Conservation (phyloP, 2,888 invertebrate genomes). For the Entomobrya multifasciata region DNA sequence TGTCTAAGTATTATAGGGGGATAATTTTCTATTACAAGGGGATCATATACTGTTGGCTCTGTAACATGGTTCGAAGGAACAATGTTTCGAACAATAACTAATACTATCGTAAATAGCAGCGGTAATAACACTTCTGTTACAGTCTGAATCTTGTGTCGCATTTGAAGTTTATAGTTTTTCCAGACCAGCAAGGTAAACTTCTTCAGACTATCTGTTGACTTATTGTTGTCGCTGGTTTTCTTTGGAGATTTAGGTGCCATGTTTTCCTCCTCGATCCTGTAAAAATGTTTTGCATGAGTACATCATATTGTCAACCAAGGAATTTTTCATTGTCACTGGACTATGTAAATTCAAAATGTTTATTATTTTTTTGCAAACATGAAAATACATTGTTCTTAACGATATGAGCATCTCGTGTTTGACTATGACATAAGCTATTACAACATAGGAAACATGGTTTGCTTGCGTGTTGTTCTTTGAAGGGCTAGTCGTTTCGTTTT, state of each 20-base stretch:
- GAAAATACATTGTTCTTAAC: neutral
- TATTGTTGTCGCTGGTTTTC: constrained; percentile 17
- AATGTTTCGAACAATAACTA: constrained; percentile 87
- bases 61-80: constrained; percentile 83
- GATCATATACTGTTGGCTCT: constrained; percentile 80
- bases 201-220: constrained; percentile 56
- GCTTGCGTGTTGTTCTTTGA: neutral
- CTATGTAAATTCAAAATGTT: neutral
- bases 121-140: constrained; percentile 86
- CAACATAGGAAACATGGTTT: neutral
- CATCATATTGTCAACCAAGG: neutral
- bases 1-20: constrained; percentile 70
- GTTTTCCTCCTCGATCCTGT: constrained; percentile 44
- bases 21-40: constrained; percentile 79
- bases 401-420: neutral
- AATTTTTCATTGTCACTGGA: neutral
- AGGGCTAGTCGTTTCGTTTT: no score
- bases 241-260: constrained; percentile 17
- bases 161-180: constrained; percentile 92
- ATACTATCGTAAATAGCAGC: constrained; percentile 85
- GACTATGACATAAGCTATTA: neutral
- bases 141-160: constrained; percentile 87
- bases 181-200: constrained; percentile 88
- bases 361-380: neutral
- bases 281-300: neutral